These are phyloP conservation scores for Ctenosaura bakeri DNA, from an alignment of 2,797 vertebrate species.

Conservation along the genomic window DNA sequence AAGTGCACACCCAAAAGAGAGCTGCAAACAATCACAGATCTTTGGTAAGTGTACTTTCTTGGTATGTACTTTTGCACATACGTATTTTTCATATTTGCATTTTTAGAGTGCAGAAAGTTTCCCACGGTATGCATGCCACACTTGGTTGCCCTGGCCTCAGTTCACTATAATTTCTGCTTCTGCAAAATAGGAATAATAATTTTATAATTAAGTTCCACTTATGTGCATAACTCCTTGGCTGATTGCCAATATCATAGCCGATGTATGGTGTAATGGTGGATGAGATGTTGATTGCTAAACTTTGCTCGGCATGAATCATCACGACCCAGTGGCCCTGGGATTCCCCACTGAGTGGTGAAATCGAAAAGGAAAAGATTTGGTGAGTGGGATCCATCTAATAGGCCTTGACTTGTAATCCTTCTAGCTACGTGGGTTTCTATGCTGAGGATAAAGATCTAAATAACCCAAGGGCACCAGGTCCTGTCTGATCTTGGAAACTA, in stretches of 20 bases:
- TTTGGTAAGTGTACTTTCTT: neutral
- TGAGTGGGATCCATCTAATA: neutral
- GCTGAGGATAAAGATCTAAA: neutral
- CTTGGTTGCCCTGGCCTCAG: rapidly evolving
- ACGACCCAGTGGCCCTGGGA: constrained; percentile 35
- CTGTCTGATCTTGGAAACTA: too few relatives aligned
- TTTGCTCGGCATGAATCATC: constrained; percentile 54
- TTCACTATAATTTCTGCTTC: neutral
- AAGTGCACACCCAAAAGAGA: neutral
- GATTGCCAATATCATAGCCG: neutral
- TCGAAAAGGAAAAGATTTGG: neutral
- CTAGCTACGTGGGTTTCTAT: neutral
- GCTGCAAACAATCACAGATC: neutral
- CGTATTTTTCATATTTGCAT: too few relatives aligned
- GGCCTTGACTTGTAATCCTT: rapidly evolving
- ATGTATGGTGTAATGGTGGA: constrained; percentile 48
- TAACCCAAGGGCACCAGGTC: too few relatives aligned
- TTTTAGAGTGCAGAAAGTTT: neutral
- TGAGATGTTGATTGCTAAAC: constrained; percentile 34
- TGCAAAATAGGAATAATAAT: constrained; percentile 15
- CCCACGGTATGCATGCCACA: rapidly evolving
- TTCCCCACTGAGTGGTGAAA: constrained; percentile 5
- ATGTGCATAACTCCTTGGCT: constrained; percentile 31
- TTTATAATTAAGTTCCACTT: constrained; percentile 41
- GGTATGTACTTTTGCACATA: neutral